A percentile compares a stretch with the other conserved stretches of the same genome.
Evolutionary conservation across 2,888 invertebrate genomes (phyloP).

Genomic region (Acrocyrtus sp.): DNA sequence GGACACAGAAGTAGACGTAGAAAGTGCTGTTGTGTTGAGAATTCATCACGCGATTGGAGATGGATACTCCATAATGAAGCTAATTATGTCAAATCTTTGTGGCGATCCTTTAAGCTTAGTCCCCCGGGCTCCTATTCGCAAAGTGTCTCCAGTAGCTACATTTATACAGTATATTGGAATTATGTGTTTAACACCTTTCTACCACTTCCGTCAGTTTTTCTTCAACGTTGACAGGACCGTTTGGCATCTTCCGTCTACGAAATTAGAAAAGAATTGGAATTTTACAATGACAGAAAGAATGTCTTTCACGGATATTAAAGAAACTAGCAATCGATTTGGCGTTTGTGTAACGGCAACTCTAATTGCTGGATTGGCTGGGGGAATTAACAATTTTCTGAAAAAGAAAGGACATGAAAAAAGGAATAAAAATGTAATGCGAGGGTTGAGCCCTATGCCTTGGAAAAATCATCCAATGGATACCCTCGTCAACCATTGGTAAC

Average conservation of each 20-base stretch:
- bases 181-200: constrained; percentile 38
- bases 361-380: constrained; percentile 59
- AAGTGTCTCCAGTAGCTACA: background rate
- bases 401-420: constrained; percentile 31
- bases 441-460: constrained; percentile 55
- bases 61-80: constrained; percentile 52
- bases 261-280: constrained; percentile 42
- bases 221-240: constrained; percentile 56
- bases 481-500: constrained; percentile 54
- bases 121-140: constrained; percentile 24
- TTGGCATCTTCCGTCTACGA: constrained; percentile 55
- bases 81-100: constrained; percentile 40
- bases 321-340: constrained; percentile 32
- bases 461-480: constrained; percentile 52
- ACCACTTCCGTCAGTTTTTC: constrained; percentile 53
- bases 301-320: constrained; percentile 47
- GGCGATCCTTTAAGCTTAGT: constrained; percentile 17
- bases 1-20: constrained; percentile 1
- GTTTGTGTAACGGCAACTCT: constrained; percentile 56
- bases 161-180: constrained; percentile 28
- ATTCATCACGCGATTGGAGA: constrained; percentile 59
- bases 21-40: constrained; percentile 47
- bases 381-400: constrained; percentile 55
- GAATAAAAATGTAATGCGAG: constrained; percentile 50
- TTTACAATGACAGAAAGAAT: constrained; percentile 47